phyloP scores from a whole-genome alignment of 2,888 invertebrate genomes.

The Epiblema foenella region DNA sequence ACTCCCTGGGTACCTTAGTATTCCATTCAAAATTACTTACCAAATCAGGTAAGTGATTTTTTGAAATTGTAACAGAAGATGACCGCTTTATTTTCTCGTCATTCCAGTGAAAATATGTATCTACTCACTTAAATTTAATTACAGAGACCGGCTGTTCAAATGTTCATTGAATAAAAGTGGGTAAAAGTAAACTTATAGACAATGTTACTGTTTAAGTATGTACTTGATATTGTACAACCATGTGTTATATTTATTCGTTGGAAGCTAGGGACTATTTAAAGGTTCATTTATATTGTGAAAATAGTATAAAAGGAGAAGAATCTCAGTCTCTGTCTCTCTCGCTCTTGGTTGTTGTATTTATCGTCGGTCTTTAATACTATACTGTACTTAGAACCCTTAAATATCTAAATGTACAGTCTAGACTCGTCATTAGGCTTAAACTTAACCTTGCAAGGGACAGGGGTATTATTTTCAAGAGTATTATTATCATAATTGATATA shows the following conservation, averaged over 20 bases:
- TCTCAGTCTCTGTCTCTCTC: too few relatives aligned
- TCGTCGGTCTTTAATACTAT: too few relatives aligned
- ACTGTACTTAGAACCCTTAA: too few relatives aligned
- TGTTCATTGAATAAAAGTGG: conserved; percentile 20
- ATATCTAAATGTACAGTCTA: too few relatives aligned
- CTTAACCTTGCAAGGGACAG: too few relatives aligned
- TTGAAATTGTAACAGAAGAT: conserved; percentile 33
- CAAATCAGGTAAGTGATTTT: conserved; percentile 5
- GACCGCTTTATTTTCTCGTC: conserved; percentile 41
- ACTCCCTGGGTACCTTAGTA: conserved; percentile 10
- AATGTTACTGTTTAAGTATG: conserved; percentile 41
- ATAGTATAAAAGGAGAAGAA: conserved; percentile 11
- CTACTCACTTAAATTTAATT: conserved; percentile 19
- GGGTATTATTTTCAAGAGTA: too few relatives aligned
- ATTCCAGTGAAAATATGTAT: conserved; percentile 17
- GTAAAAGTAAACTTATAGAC: conserved; percentile 35
- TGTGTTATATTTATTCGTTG: conserved; percentile 25
- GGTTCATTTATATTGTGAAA: conserved; percentile 16
- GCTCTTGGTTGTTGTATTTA: too few relatives aligned
- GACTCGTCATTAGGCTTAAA: too few relatives aligned
- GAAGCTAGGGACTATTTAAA: conserved; percentile 16
- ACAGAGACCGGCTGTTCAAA: conserved; percentile 1
- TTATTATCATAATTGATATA: background rate
- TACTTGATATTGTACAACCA: conserved; percentile 28
- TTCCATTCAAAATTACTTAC: conserved; percentile 27